Evolutionary conservation across 2,888 invertebrate genomes (phyloP), one percentile per base, ranked within the genome.

Genomic region (Penaeus monodon): DNA sequence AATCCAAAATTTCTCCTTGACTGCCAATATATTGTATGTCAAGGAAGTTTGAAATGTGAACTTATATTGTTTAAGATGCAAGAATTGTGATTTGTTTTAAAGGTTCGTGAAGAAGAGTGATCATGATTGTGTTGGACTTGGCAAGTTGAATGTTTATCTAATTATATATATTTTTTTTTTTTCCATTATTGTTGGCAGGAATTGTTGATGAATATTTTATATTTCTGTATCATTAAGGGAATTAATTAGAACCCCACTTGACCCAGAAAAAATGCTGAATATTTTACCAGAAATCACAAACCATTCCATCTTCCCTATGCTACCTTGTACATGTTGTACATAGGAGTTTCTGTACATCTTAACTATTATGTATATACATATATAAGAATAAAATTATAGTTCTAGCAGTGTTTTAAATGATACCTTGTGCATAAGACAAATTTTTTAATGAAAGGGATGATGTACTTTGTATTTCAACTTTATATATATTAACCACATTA

Each of bases 301-400:
- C 78, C 86, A 86, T 86, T 86, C 86, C 86, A 82, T 73, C 74
- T 82, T 63, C 64, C 86, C 79, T 84, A 49, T 82, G 86, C 82
- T 86, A 70, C 77, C 86, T 82, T 86, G 86, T 86, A 86, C 82
- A 86, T 86, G 81, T 78, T 86, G 86, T 86, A 86, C 66, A 86
- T 86, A 86, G 81, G 78, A 68, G 33, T 86, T 86, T 86, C 86
- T 86, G 86, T 86, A 86, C 86, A 86, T 86, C 86, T 76, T 82
- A 85, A 85, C 77, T 81, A 81, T 78, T 82, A 86, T 86, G 82
- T 86, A 82, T 82, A 81, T 84, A 84, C 57, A 57, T 57, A 57
- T 86, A 81, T 86, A 86, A 78, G 82, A 86, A 78, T 82, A 82
- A 86, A 86, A 86, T 17, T 82, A 86, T 82, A 82, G 81, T 86